Percentiles rank a stretch among this genome's conserved stretches.
phyloP scores from a whole-genome alignment of 2,797 vertebrate species.

The Carapus acus region DNA sequence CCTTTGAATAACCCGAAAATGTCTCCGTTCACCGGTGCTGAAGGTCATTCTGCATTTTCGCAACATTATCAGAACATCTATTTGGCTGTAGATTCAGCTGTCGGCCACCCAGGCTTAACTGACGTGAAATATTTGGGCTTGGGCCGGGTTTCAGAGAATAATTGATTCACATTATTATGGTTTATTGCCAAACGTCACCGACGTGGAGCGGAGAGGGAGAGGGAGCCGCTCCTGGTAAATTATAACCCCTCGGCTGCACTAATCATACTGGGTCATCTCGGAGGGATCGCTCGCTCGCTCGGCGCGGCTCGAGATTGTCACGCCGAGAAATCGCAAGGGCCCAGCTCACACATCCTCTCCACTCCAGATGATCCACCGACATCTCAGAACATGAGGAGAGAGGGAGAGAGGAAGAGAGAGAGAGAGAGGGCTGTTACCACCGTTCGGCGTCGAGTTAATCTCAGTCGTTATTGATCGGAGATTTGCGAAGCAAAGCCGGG shows the following conservation, averaged over 20 bases:
- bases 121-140: too few species aligned
- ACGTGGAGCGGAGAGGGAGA: not conserved
- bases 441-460: constrained; percentile 39
- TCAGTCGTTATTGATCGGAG: constrained; percentile 51
- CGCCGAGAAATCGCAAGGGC: constrained; percentile 57
- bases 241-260: not conserved
- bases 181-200: not conserved
- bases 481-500: too few species aligned
- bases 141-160: too few species aligned
- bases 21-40: too few species aligned
- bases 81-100: too few species aligned
- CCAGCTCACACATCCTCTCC: constrained; percentile 47
- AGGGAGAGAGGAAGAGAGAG: too few species aligned
- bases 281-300: not conserved
- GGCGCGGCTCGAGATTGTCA: constrained; percentile 42
- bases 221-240: constrained; percentile 16
- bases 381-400: constrained; percentile 40
- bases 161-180: constrained; percentile 6
- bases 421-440: constrained; percentile 27
- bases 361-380: constrained; percentile 49
- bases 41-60: too few species aligned
- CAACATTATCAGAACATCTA: too few species aligned
- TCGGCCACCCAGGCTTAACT: too few species aligned
- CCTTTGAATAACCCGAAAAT: too few species aligned
- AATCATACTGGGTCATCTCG: constrained; percentile 35